phyloP scores from a whole-genome alignment of 2,113 vertebrate genomes.

The Leptodactylus fuscus region DNA sequence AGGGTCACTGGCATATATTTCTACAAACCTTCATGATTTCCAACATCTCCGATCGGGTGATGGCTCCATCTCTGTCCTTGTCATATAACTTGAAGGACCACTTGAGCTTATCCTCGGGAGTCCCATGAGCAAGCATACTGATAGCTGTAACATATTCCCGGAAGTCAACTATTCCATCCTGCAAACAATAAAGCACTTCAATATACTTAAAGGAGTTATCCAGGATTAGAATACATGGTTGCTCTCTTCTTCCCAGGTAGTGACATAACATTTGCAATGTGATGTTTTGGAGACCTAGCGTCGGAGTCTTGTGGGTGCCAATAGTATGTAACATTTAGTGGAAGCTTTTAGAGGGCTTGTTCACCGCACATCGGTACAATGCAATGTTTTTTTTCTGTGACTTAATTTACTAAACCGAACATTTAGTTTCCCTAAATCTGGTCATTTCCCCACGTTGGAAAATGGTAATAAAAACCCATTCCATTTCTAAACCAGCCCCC shows the following conservation, averaged over 20 bases:
- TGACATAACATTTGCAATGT: too few relatives aligned
- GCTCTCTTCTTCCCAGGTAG: too few relatives aligned
- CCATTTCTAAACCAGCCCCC: too few relatives aligned
- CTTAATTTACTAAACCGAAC: too few relatives aligned
- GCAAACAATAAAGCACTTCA: not conserved
- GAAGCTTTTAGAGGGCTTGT: not conserved
- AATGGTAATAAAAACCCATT: too few relatives aligned
- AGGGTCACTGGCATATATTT: too few relatives aligned
- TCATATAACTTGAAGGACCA: slow-evolving; percentile 77
- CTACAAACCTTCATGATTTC: slow-evolving; percentile 74
- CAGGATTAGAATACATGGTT: not conserved
- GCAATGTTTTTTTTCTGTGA: not conserved
- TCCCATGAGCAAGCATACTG: slow-evolving; percentile 69
- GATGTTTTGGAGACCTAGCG: not conserved
- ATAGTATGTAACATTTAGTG: not conserved
- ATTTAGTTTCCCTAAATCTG: too few relatives aligned
- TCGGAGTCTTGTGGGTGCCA: not conserved
- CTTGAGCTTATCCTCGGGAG: slow-evolving; percentile 71
- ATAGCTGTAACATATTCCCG: slow-evolving; percentile 66
- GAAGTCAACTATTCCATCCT: slow-evolving; percentile 72
- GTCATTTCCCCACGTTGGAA: too few relatives aligned
- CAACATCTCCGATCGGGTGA: slow-evolving; percentile 70
- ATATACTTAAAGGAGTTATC: too few relatives aligned
- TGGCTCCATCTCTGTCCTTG: slow-evolving; percentile 71
- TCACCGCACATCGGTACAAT: not conserved